Conservation (phyloP, 2,888 invertebrate genomes). For the Pollenia labialis region DNA sequence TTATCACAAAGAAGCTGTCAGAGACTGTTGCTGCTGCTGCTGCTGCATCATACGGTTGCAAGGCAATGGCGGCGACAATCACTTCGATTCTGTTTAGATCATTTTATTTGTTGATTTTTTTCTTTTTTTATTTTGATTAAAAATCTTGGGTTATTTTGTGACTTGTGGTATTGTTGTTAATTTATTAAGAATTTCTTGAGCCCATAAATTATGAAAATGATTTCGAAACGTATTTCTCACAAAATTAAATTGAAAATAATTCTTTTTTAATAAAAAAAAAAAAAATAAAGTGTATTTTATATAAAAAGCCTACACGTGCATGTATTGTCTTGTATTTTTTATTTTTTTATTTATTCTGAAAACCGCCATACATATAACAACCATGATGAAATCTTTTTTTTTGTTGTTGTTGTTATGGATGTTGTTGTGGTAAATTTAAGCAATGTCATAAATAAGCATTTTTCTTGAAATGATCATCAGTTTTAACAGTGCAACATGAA, state of each 20-base stretch:
- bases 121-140: constrained; percentile 43
- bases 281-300: constrained; percentile 13
- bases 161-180: constrained; percentile 21
- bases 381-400: constrained; percentile 56
- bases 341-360: constrained; percentile 51
- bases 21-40: constrained; percentile 20
- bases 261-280: constrained; percentile 54
- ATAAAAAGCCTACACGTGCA: constrained; percentile 70
- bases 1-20: constrained; percentile 41
- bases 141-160: constrained; percentile 36
- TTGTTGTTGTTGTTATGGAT: constrained; percentile 60
- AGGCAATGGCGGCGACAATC: constrained; percentile 65
- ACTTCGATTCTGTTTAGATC: constrained; percentile 35
- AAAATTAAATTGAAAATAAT: constrained; percentile 69
- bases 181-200: constrained; percentile 52
- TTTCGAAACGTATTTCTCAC: constrained; percentile 64
- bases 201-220: constrained; percentile 69
- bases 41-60: constrained; percentile 6
- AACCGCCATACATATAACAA: constrained; percentile 53
- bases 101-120: constrained; percentile 57
- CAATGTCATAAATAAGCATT: constrained; percentile 74
- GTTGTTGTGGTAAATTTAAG: constrained; percentile 66
- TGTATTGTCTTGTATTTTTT: constrained; percentile 58
- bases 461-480: constrained; percentile 74
- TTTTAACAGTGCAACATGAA: constrained; percentile 67